Percentiles rank a stretch among this genome's conserved stretches.
These are phyloP conservation scores for Priocnemis perturbator DNA, from an alignment of 2,888 invertebrate genomes.

Conservation along the genomic window DNA sequence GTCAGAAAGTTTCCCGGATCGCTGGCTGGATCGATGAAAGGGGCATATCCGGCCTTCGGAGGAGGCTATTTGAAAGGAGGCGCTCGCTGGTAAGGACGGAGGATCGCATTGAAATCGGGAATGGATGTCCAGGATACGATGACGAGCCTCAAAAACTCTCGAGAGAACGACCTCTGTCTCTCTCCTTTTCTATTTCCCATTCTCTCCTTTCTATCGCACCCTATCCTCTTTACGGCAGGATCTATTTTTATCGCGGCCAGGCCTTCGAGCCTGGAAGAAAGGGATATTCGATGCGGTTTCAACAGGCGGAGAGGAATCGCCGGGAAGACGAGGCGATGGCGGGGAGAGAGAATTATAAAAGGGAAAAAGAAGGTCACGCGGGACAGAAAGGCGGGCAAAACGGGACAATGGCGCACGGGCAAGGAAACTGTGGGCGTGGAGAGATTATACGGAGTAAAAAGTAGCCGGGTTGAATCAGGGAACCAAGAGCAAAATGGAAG, in stretches of 20 bases:
- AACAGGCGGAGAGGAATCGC: conserved; percentile 1
- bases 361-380: conserved; percentile 8
- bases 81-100: conserved; percentile 1
- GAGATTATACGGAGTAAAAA: no score
- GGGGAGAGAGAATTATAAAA: conserved; percentile 17
- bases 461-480: no score
- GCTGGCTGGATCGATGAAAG: conserved; percentile 34
- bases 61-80: conserved; percentile 30
- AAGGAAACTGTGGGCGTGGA: conserved; percentile 12
- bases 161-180: not conserved
- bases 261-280: conserved; percentile 18
- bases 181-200: not conserved
- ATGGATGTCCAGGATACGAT: conserved; percentile 44
- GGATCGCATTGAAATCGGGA: conserved; percentile 42
- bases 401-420: no score
- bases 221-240: conserved; percentile 22
- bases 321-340: no score
- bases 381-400: no score
- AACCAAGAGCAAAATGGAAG: no score
- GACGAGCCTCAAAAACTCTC: conserved; percentile 9
- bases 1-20: conserved; percentile 28
- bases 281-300: conserved; percentile 1
- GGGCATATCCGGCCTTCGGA: conserved; percentile 33
- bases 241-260: conserved; percentile 35
- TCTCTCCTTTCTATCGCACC: conserved; percentile 6